phyloP scores from a whole-genome alignment of 2,888 invertebrate species.

The Tiliacea citrago region DNA sequence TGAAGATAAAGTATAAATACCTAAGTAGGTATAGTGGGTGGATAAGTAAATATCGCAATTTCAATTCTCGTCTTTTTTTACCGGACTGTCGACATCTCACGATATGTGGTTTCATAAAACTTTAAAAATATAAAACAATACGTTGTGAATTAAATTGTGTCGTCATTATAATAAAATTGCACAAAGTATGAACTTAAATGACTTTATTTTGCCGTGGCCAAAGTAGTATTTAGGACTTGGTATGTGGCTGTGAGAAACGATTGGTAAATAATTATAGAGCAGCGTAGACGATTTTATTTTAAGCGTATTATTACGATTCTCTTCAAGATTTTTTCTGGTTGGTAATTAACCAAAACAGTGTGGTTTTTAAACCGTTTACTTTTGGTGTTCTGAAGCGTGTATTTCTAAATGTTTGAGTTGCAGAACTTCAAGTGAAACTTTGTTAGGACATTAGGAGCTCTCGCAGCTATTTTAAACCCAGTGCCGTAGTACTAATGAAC shows the following conservation, averaged over 20 bases:
- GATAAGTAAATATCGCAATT: conserved; percentile 61
- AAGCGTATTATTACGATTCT: conserved; percentile 17
- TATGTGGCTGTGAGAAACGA: conserved; percentile 44
- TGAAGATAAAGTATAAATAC: conserved; percentile 43
- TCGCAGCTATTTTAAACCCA: neutral
- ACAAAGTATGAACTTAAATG: conserved; percentile 43
- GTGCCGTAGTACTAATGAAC: neutral
- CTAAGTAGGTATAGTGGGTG: conserved; percentile 40
- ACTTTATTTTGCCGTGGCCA: conserved; percentile 28
- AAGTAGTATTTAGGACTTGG: conserved; percentile 39
- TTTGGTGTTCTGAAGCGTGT: neutral
- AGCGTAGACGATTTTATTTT: conserved; percentile 24
- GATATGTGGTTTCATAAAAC: conserved; percentile 50
- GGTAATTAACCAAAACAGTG: conserved; percentile 6
- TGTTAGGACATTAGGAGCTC: neutral
- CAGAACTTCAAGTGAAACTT: neutral
- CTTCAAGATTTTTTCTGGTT: conserved; percentile 3
- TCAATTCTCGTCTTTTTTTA: conserved; percentile 59
- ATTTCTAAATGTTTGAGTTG: neutral
- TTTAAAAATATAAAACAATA: conserved; percentile 68
- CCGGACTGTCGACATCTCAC: conserved; percentile 64
- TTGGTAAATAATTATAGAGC: conserved; percentile 56
- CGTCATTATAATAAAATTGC: conserved; percentile 60
- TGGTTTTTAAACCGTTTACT: neutral
- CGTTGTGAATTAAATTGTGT: conserved; percentile 63